Evolutionary conservation across 1,140 invertebrate genomes (phyloP).

Genomic region (Cyclargus thomasi): DNA sequence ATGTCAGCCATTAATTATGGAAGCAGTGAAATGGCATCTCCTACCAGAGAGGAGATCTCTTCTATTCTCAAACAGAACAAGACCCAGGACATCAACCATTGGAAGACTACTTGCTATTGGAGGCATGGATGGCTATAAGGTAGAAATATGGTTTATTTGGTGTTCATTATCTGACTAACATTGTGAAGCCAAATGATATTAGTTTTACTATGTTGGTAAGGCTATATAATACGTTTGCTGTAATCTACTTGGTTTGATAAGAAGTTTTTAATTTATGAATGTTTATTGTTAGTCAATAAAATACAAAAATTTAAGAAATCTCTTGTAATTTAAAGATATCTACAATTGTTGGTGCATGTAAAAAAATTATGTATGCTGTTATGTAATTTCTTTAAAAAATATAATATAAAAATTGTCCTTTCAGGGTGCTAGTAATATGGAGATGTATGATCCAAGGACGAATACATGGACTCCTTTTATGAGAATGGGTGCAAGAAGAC

Average conservation of each 20-base stretch:
- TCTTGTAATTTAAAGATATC: too few species aligned
- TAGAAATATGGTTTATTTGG: constrained; percentile 24
- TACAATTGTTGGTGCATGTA: too few species aligned
- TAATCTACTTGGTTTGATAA: too few species aligned
- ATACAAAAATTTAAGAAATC: too few species aligned
- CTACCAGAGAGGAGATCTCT: constrained; percentile 88
- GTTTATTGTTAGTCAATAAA: too few species aligned
- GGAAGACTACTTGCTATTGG: constrained; percentile 91
- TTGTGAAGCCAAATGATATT: too few species aligned
- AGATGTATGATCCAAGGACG: constrained; percentile 90
- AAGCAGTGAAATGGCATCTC: constrained; percentile 94
- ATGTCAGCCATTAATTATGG: constrained; percentile 92
- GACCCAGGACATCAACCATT: constrained; percentile 92
- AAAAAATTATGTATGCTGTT: too few species aligned
- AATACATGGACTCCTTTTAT: constrained; percentile 88
- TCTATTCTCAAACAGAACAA: constrained; percentile 84
- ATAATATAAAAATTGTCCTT: not conserved
- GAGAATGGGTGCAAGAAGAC: constrained; percentile 86
- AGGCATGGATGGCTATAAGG: constrained; percentile 92
- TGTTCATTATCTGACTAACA: too few species aligned
- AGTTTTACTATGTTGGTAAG: too few species aligned
- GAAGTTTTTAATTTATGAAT: too few species aligned
- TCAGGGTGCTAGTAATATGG: constrained; percentile 88
- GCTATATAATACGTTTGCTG: too few species aligned
- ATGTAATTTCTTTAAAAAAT: not conserved